Percentiles rank a stretch among this genome's conserved stretches.
Evolutionary conservation across 2,113 vertebrate genomes (phyloP).

Genomic region (Ammodytes marinus): DNA sequence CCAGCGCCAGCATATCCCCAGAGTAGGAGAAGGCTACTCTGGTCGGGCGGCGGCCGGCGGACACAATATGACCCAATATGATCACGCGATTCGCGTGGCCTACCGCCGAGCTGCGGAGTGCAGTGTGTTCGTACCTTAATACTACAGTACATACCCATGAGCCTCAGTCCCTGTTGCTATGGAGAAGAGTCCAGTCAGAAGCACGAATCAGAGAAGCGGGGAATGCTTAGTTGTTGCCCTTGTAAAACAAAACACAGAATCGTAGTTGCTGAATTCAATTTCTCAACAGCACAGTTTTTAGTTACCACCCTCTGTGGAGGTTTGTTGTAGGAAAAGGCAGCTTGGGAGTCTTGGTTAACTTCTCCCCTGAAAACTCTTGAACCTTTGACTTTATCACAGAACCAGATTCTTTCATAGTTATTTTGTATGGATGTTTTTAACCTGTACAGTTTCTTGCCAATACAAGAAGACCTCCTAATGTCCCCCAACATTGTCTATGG

Average conservation of each 20-base stretch:
- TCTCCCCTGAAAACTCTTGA: neutral
- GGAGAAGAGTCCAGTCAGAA: neutral
- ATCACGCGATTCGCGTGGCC: too few relatives aligned
- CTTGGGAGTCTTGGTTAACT: neutral
- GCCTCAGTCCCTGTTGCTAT: neutral
- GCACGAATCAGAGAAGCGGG: neutral
- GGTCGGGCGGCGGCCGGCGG: too few relatives aligned
- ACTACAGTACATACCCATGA: conserved; percentile 3
- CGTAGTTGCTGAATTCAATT: neutral
- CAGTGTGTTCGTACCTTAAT: neutral
- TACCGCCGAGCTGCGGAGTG: too few relatives aligned
- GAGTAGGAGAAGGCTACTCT: too few relatives aligned
- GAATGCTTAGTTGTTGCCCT: neutral
- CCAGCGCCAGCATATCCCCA: too few relatives aligned
- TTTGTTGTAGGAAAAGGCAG: neutral
- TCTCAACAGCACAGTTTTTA: neutral
- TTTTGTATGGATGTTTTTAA: neutral
- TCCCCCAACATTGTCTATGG: too few relatives aligned
- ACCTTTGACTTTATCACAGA: neutral
- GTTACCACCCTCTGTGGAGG: neutral
- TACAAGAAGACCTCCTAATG: neutral
- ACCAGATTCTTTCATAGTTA: neutral
- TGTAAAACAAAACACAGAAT: neutral
- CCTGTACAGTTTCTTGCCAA: too few relatives aligned
- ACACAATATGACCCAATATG: too few relatives aligned